Evolutionary conservation across 2,113 vertebrate genomes (phyloP).

Genomic region (Oryzias celebensis): DNA sequence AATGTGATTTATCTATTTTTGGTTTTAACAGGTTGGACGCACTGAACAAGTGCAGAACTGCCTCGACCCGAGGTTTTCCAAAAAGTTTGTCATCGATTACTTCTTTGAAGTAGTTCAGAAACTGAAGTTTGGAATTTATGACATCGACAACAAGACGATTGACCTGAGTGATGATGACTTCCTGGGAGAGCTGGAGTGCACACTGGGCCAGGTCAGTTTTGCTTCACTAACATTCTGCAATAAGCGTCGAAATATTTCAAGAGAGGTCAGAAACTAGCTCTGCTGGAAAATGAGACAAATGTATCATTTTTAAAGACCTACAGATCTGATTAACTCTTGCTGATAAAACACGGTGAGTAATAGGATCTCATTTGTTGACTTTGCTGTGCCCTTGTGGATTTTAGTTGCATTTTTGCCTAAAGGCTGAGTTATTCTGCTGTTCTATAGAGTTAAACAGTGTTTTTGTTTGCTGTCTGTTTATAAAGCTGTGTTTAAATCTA

Average conservation of each 20-base stretch:
- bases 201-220: constrained; percentile 87
- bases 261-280: not conserved
- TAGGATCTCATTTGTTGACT: constrained; percentile 13
- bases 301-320: not conserved
- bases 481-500: too few relatives aligned
- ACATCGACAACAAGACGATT: constrained; percentile 94
- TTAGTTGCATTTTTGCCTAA: not conserved
- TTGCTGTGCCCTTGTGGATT: not conserved
- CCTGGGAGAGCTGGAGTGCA: constrained; percentile 92
- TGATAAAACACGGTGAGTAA: constrained; percentile 17
- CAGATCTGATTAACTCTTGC: constrained; percentile 20
- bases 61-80: constrained; percentile 87
- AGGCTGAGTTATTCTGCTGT: not conserved
- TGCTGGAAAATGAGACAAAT: constrained; percentile 14
- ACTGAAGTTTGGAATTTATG: constrained; percentile 91
- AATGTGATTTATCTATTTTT: too few relatives aligned
- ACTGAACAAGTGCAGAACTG: constrained; percentile 94
- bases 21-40: constrained; percentile 66
- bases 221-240: not conserved
- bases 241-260: not conserved
- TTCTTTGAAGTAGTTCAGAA: constrained; percentile 98
- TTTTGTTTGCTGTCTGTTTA: not conserved
- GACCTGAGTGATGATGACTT: constrained; percentile 94
- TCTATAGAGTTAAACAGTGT: not conserved
- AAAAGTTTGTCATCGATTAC: constrained; percentile 92